Evolutionary conservation across 2,797 vertebrate genomes (phyloP), one percentile per base, ranked within the genome.

Genomic region (Kryptolebias ocellatus): DNA sequence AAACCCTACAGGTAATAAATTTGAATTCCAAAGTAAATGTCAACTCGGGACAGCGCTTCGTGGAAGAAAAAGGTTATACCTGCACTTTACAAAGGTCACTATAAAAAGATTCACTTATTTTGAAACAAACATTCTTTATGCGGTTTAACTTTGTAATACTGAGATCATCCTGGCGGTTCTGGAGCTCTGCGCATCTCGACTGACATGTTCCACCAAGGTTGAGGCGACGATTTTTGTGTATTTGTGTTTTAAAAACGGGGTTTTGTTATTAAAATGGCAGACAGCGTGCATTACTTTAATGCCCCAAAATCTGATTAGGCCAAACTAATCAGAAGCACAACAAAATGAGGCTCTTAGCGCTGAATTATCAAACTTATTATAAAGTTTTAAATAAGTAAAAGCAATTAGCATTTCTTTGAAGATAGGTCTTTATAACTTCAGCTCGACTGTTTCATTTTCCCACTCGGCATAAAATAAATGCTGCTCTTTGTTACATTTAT

Each of bases 361-460:
- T 72, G 66, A 89, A 83, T 85, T 58, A 82, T 74, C 62, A 58
- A 55, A 69, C 64, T 61, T 78, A 76, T 78, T 83, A 80, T 60
- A 73, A 79, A 60, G 71, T 82, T 87, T 83, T 84, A 55, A 90
- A 84, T 80, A 81, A 85, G 82, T 85, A 85, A 88, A 88, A 77
- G 46, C 27, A 78, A 89, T 90, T 87, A 74, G 61, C 80, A 85
- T 89, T 79, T 83, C 72, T 88, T 90, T 87, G 83, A 88, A 83
- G 79, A 80, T 64, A 64, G 28, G 53, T 83, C 62, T 81, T 73
- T 60, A 67, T 54, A 66, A 70, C 70, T 49, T 59, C 42, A 75
- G 37, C 71, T 78, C 45, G 24, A 39, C 53, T 46, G 58, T 67
- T 72, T 75, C 67, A 78, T 83, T 76, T 71, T 65, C 27, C 34